Conservation (phyloP, 2,797 vertebrate species). For the Aphelocoma californica region DNA sequence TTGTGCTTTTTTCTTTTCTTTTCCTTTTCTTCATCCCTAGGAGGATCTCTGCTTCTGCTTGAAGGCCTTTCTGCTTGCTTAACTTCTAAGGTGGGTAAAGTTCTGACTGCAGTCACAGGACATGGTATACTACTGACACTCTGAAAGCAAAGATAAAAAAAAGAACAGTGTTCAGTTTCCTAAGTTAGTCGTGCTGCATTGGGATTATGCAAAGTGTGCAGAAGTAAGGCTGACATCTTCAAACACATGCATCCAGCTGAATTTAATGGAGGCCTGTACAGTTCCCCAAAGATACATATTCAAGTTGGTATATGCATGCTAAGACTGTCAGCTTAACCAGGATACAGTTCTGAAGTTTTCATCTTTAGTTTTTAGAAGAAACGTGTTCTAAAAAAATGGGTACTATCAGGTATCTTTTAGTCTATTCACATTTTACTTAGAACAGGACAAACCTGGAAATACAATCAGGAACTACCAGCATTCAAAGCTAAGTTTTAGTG, state of each 20-base stretch:
- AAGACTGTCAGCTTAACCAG: background rate
- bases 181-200: background rate
- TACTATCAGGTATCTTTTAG: background rate
- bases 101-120: constrained; percentile 63
- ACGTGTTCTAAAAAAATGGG: background rate
- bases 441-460: background rate
- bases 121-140: constrained; percentile 54
- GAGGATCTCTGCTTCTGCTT: constrained; percentile 76
- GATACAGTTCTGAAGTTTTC: background rate
- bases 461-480: background rate
- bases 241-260: background rate
- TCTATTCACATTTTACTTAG: background rate
- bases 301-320: background rate
- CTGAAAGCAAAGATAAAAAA: constrained; percentile 50
- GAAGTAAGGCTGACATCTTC: background rate
- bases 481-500: background rate
- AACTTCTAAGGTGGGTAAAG: constrained; percentile 65
- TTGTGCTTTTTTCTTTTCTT: constrained; percentile 96
- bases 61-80: constrained; percentile 68
- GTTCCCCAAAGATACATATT: background rate
- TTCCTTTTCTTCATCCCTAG: constrained; percentile 81
- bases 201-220: background rate
- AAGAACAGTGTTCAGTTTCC: background rate
- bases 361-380: background rate
- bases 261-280: background rate